Conservation (phyloP, 2,113 vertebrate species). For the Ascaphus truei region DNA sequence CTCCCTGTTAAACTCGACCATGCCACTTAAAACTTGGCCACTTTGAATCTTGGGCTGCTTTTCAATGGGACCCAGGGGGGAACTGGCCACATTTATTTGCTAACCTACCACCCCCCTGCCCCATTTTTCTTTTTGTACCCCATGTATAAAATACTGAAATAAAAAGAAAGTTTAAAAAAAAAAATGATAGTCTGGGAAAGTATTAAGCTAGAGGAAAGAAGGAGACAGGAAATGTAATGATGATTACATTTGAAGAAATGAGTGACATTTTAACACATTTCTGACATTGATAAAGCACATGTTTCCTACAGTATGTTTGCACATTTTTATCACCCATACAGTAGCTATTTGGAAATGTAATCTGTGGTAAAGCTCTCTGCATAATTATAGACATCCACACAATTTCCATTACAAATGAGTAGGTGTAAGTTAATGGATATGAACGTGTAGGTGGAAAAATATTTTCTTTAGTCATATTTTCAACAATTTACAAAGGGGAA, state of each 20-base stretch:
- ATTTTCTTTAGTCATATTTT: slow-evolving; percentile 17
- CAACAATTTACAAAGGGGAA: not conserved
- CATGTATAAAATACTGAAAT: too few species aligned
- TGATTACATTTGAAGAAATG: not conserved
- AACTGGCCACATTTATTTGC: too few species aligned
- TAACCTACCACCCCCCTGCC: too few species aligned
- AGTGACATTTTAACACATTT: not conserved
- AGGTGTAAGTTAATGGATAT: slow-evolving; percentile 18
- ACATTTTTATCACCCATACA: not conserved
- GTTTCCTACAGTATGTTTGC: not conserved
- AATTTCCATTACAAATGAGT: slow-evolving; percentile 31
- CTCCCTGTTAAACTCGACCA: too few species aligned
- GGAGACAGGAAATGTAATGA: not conserved
- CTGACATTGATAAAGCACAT: slow-evolving; percentile 5
- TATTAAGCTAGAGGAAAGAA: too few species aligned
- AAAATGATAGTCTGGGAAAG: too few species aligned
- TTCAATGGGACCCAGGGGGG: too few species aligned
- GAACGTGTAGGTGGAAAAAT: not conserved
- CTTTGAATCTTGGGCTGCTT: too few species aligned
- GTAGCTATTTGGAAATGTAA: slow-evolving; percentile 12
- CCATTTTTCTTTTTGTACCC: too few species aligned
- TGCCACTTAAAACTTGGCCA: too few species aligned
- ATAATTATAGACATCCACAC: slow-evolving; percentile 8
- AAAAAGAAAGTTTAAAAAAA: too few species aligned
- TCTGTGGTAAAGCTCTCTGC: not conserved